Percentiles rank a stretch among this genome's conserved stretches.
These are phyloP conservation scores for Drosophila leontia DNA, from an alignment of 1,140 invertebrate genomes.

Conservation along the genomic window DNA sequence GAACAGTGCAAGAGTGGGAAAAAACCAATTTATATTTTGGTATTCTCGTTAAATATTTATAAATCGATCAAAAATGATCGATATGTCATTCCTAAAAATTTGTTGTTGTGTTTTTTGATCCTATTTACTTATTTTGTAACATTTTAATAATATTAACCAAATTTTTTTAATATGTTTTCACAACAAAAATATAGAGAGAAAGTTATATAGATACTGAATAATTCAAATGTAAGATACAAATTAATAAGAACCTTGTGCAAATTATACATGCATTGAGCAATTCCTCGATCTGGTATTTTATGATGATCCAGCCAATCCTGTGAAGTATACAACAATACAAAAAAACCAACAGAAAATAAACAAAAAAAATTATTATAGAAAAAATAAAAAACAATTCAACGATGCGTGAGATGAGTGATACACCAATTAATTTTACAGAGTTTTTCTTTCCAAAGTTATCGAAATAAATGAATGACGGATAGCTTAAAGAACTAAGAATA, in stretches of 20 bases:
- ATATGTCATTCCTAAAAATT: background rate
- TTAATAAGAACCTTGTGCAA: slow-evolving; percentile 84
- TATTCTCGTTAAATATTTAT: no score
- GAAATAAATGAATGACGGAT: slow-evolving; percentile 5
- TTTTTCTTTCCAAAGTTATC: background rate
- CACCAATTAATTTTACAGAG: slow-evolving; percentile 38
- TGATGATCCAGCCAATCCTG: slow-evolving; percentile 85
- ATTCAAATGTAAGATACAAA: slow-evolving; percentile 59
- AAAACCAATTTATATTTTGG: background rate
- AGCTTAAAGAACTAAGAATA: slow-evolving; percentile 20
- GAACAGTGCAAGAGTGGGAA: background rate
- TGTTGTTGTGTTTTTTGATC: background rate
- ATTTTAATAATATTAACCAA: background rate
- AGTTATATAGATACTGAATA: slow-evolving; percentile 20
- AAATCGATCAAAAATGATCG: background rate
- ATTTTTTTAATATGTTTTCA: background rate
- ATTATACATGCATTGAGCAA: slow-evolving; percentile 85
- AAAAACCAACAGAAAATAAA: slow-evolving; percentile 48
- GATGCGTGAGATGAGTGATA: slow-evolving; percentile 66
- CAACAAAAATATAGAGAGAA: background rate
- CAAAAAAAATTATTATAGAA: slow-evolving; percentile 25
- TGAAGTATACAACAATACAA: slow-evolving; percentile 68
- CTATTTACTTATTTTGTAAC: background rate
- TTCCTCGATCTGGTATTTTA: slow-evolving; percentile 84
- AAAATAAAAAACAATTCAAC: slow-evolving; percentile 67